These are phyloP conservation scores for Amphipoea oculea DNA, from an alignment of 2,888 invertebrate genomes.

Conservation along the genomic window DNA sequence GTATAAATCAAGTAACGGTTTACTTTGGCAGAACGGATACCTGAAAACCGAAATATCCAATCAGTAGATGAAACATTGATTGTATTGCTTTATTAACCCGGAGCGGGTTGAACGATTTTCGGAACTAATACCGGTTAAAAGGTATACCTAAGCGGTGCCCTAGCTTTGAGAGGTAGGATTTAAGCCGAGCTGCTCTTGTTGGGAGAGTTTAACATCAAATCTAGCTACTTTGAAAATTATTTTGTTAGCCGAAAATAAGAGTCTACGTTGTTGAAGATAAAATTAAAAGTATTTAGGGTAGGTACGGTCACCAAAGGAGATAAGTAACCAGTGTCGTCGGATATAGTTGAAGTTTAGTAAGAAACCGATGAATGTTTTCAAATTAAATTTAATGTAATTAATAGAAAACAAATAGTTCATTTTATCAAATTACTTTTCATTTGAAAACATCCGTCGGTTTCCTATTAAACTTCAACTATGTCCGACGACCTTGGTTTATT, in stretches of 20 bases:
- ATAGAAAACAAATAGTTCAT: too few relatives aligned
- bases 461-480: too few relatives aligned
- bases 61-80: background rate
- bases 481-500: too few relatives aligned
- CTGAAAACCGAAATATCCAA: background rate
- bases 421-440: too few relatives aligned
- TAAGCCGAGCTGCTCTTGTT: background rate
- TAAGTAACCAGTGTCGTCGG: too few relatives aligned
- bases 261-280: too few relatives aligned
- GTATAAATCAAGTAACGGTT: constrained; percentile 1
- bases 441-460: too few relatives aligned
- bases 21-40: constrained; percentile 3
- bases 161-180: constrained; percentile 1
- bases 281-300: too few relatives aligned
- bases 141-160: background rate
- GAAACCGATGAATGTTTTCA: too few relatives aligned
- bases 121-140: constrained; percentile 25
- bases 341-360: too few relatives aligned
- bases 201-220: background rate
- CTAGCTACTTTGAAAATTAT: background rate
- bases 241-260: background rate
- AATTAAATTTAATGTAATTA: too few relatives aligned
- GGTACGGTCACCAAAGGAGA: too few relatives aligned
- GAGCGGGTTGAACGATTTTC: background rate
- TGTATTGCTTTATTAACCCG: constrained; percentile 28